Evolutionary conservation across 1,140 invertebrate species (phyloP), one percentile per base, ranked within the genome.

Genomic region (Drosophila mayri): DNA sequence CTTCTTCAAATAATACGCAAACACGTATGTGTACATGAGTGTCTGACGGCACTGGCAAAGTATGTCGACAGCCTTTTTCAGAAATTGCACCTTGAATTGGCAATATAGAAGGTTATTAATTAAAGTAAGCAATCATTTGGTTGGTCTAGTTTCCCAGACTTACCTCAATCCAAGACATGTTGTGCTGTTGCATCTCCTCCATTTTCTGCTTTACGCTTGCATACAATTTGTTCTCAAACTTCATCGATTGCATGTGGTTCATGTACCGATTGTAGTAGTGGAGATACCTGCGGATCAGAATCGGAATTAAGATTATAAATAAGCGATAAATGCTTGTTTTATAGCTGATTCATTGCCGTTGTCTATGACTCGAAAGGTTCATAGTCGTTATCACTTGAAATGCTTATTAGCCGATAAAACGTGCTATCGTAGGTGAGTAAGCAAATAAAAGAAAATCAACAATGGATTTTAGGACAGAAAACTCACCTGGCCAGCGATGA

Each of bases 111-210:
- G 25, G 25, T 25, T 4, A 25, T 25, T 25, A 20, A 20, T 22
- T 1, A 0, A 25, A 9, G 1, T 47, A 3, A 47, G 4, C 2
- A 4, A 4, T 16, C 4, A 25, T 16, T n/a, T 11, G 1, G 0
- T 30, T 12, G 0, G 3, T n/a, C n/a, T 10, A 4, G 12, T 14
- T 20, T 28, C 14, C 2, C 14, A 2, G 11, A 30, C 94, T 93
- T 83, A 98, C 98, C 95, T 99, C 99, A 90, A 99, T 99, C 99
- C 99, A 99, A 50, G 98, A 99, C 98, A 99, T 99, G 92, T 99
- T 99, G 92, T 99, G 98, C 87, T 99, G 98, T 92, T 99, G 98
- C 98, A 99, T 99, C 94, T 99, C 98, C 93, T 99, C 98, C 98
- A 99, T 99, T 94, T 99, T 99, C 87, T 97, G 96, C 93, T 99